Evolutionary conservation across 2,888 invertebrate species (phyloP).

Genomic region (Atherix ibis): DNA sequence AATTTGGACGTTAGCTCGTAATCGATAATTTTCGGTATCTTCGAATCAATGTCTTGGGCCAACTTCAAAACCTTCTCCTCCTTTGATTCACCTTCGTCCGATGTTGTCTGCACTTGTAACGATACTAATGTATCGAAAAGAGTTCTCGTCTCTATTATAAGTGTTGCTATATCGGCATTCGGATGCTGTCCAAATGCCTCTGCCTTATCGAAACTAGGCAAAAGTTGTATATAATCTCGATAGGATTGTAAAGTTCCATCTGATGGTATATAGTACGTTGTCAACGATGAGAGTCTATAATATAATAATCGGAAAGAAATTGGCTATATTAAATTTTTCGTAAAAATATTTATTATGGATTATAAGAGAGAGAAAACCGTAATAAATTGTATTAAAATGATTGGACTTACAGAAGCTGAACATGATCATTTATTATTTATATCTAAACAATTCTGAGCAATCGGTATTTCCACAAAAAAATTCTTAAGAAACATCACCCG

Average conservation of each 20-base stretch:
- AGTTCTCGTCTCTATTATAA: slow-evolving; percentile 61
- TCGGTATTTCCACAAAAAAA: no score
- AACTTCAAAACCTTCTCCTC: slow-evolving; percentile 42
- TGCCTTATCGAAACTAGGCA: slow-evolving; percentile 65
- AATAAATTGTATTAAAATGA: background rate
- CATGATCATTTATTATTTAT: no score
- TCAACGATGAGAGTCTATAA: slow-evolving; percentile 51
- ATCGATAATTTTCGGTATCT: slow-evolving; percentile 59
- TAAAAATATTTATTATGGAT: no score
- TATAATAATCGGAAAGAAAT: slow-evolving; percentile 32
- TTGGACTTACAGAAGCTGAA: background rate
- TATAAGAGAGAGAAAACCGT: background rate
- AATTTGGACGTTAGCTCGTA: slow-evolving; percentile 58
- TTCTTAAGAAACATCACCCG: no score
- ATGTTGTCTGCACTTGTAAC: slow-evolving; percentile 50
- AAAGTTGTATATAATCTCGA: slow-evolving; percentile 59
- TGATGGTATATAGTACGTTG: slow-evolving; percentile 65
- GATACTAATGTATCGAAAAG: slow-evolving; percentile 66
- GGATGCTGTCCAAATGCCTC: slow-evolving; percentile 83
- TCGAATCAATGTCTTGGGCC: slow-evolving; percentile 52
- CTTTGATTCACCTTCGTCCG: slow-evolving; percentile 38
- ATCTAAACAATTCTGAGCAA: no score
- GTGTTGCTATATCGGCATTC: slow-evolving; percentile 76
- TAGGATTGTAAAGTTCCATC: slow-evolving; percentile 71
- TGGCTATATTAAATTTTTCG: no score